These are phyloP conservation scores for Spheniscus mendiculus DNA, from an alignment of 2,113 vertebrate species.

Conservation along the genomic window DNA sequence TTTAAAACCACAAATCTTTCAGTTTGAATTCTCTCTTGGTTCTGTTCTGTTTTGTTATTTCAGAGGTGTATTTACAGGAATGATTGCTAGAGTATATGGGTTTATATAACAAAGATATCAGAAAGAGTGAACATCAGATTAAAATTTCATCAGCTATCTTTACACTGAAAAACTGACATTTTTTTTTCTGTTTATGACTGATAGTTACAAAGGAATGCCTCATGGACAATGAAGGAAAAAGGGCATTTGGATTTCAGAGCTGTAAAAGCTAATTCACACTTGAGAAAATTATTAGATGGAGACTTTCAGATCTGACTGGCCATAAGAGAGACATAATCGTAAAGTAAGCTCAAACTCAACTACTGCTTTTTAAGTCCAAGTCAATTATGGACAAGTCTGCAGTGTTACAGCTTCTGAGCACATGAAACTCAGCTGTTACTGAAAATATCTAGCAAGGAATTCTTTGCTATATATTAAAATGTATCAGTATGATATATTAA, in stretches of 20 bases:
- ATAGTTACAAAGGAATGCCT: constrained; percentile 40
- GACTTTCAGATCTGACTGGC: constrained; percentile 41
- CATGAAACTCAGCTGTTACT: constrained; percentile 29
- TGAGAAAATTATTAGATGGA: constrained; percentile 41
- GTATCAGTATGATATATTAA: not conserved
- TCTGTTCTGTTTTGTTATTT: constrained; percentile 11
- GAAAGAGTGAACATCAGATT: not conserved
- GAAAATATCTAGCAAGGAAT: not conserved
- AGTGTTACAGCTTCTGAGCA: constrained; percentile 24
- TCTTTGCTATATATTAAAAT: constrained; percentile 25
- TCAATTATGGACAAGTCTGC: constrained; percentile 25
- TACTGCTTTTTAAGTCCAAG: constrained; percentile 42
- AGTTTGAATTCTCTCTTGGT: constrained; percentile 1
- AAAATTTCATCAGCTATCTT: constrained; percentile 19
- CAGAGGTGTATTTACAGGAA: constrained; percentile 3
- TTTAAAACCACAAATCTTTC: constrained; percentile 24
- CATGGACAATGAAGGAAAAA: not conserved
- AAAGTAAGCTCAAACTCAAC: constrained; percentile 31
- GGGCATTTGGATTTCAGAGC: not conserved
- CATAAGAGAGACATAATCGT: constrained; percentile 37
- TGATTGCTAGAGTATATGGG: not conserved
- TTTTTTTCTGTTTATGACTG: not conserved
- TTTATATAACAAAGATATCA: constrained; percentile 7
- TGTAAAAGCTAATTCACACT: constrained; percentile 43
- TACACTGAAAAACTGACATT: not conserved